Conservation (phyloP, 2,113 vertebrate species). For the Brachirus orientalis region DNA sequence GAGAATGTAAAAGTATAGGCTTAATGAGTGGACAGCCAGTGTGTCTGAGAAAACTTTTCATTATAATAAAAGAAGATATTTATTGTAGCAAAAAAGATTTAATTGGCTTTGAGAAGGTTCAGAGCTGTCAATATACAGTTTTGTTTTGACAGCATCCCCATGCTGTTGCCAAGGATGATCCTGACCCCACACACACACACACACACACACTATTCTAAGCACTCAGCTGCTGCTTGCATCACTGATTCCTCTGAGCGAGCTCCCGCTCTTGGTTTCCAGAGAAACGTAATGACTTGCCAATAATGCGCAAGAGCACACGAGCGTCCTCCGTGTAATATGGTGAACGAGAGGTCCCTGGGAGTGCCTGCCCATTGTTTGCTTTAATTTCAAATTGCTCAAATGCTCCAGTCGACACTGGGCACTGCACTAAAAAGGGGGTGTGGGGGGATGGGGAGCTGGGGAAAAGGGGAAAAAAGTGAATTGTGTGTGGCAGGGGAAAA, state of each 20-base stretch:
- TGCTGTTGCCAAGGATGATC: conserved; percentile 73
- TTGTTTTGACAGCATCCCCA: conserved; percentile 70
- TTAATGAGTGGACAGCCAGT: background rate
- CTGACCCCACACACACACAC: conserved; percentile 46
- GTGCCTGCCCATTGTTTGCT: conserved; percentile 82
- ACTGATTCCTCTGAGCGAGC: conserved; percentile 73
- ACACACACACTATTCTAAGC: conserved; percentile 65
- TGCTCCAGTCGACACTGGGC: conserved; percentile 80
- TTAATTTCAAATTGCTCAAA: conserved; percentile 85
- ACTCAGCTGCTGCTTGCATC: conserved; percentile 82
- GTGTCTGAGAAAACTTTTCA: conserved; percentile 4
- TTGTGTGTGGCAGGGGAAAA: conserved; percentile 80
- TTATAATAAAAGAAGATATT: conserved; percentile 32
- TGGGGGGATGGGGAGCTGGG: conserved; percentile 58
- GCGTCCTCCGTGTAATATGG: conserved; percentile 81
- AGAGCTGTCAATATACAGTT: conserved; percentile 60
- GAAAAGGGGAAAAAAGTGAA: conserved; percentile 75
- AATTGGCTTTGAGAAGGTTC: conserved; percentile 29
- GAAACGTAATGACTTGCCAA: conserved; percentile 84
- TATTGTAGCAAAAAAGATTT: conserved; percentile 24
- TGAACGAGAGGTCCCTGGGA: conserved; percentile 81
- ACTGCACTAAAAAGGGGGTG: conserved; percentile 75
- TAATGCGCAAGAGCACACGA: conserved; percentile 82
- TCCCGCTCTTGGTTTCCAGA: conserved; percentile 80
- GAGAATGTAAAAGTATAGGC: background rate